Conservation (phyloP, 2,888 invertebrate genomes). For the Liopterus haemorrhoidalis region DNA sequence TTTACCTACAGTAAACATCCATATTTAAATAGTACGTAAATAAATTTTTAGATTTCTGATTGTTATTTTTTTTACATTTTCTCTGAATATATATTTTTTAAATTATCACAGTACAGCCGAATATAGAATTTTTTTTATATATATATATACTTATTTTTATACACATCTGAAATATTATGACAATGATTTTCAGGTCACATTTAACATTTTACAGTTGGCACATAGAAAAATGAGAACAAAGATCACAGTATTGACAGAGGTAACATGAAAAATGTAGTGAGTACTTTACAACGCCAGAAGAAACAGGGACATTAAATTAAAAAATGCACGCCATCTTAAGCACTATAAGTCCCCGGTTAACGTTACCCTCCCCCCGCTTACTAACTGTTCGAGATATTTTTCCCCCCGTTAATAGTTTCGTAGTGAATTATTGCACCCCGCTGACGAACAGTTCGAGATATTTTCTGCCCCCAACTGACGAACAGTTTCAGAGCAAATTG, state of each 20-base stretch:
- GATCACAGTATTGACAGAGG: conserved; percentile 36
- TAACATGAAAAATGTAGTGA: conserved; percentile 25
- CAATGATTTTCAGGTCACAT: conserved; percentile 32
- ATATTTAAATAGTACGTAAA: conserved; percentile 24
- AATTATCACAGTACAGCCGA: conserved; percentile 24
- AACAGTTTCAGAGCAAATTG: too few relatives aligned
- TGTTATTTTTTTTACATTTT: conserved; percentile 17
- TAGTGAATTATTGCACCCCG: too few relatives aligned
- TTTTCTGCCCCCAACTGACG: too few relatives aligned
- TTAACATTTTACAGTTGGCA: conserved; percentile 34
- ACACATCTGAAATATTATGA: conserved; percentile 16
- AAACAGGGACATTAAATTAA: too few relatives aligned
- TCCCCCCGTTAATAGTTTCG: too few relatives aligned
- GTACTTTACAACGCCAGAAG: too few relatives aligned
- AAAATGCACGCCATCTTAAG: too few relatives aligned
- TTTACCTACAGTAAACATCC: conserved; percentile 23
- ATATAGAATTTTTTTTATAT: conserved; percentile 17
- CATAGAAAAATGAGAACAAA: conserved; percentile 33
- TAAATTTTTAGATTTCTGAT: conserved; percentile 23
- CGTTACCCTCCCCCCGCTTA: too few relatives aligned
- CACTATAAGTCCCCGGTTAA: too few relatives aligned
- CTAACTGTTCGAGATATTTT: too few relatives aligned
- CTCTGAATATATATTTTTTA: conserved; percentile 22
- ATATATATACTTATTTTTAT: conserved; percentile 1
- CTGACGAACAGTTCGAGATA: too few relatives aligned